A percentile compares a stretch with the other conserved stretches of the same genome.
Evolutionary conservation across 2,888 invertebrate genomes (phyloP).

Genomic region (Atrina japonica): DNA sequence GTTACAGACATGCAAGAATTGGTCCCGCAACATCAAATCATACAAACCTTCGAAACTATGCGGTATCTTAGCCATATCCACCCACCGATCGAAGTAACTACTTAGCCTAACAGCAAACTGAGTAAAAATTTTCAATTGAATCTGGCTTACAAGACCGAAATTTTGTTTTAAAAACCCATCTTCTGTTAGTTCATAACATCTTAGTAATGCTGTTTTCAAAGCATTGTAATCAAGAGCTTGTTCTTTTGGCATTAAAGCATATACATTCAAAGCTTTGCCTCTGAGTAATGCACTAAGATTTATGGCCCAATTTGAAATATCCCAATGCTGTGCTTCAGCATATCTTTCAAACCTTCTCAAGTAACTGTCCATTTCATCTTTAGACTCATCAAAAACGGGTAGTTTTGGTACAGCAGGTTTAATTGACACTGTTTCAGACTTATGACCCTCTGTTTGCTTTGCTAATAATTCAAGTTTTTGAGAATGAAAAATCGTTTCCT

Average conservation of each 20-base stretch:
- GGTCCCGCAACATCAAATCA: slow-evolving; percentile 24
- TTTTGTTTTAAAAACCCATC: not conserved
- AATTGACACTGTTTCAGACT: too few species aligned
- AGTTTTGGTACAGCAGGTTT: too few species aligned
- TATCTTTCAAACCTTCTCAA: too few species aligned
- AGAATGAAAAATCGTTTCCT: too few species aligned
- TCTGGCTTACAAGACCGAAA: slow-evolving; percentile 25
- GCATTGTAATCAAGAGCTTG: slow-evolving; percentile 28
- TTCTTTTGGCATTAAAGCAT: slow-evolving; percentile 14
- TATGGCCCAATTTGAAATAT: slow-evolving; percentile 19
- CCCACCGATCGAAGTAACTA: slow-evolving; percentile 29
- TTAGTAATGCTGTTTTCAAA: slow-evolving; percentile 25
- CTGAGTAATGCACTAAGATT: slow-evolving; percentile 2
- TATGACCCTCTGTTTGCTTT: too few species aligned
- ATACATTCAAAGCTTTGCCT: slow-evolving; percentile 13
- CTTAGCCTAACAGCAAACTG: slow-evolving; percentile 29
- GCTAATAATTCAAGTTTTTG: too few species aligned
- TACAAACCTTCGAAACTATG: not conserved
- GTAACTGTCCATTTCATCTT: too few species aligned
- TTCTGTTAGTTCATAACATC: slow-evolving; percentile 14
- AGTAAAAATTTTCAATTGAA: slow-evolving; percentile 17
- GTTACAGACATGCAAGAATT: slow-evolving; percentile 1
- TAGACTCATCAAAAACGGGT: too few species aligned
- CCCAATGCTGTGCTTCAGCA: slow-evolving; percentile 6
- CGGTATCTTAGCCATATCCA: slow-evolving; percentile 18